Evolutionary conservation across 1,140 invertebrate species (phyloP), one percentile per base, ranked within the genome.

Genomic region (Leucophenga varia): DNA sequence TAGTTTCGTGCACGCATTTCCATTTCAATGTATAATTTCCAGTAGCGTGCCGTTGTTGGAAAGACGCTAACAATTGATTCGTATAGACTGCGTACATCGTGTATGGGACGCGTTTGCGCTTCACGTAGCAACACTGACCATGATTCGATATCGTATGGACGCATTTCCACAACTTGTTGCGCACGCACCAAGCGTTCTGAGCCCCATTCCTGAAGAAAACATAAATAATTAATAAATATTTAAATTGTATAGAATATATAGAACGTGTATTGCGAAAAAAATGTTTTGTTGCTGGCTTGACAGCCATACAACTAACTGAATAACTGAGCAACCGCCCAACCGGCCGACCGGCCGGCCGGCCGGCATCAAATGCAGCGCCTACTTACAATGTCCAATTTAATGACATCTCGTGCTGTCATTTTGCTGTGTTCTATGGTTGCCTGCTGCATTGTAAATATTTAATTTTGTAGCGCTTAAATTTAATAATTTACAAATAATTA

Each of bases 1-100:
- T 91, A 98, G 80, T 94, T 93, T 76, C 93, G 83, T 54, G 87
- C 86, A 76, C 94, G 95, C 86, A 96, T 94, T 89, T 99, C 97
- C 81, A 98, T 95, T 78, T 99, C 97, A 64, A 99, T 98, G 78
- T 97, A 99, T 55, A 97, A 91, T 79, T 97, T 98, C 97, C 97
- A 99, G 77, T 95, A 99, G 49, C 94, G 83, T 1, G 95, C 97
- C 32, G 93, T 91, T 25, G 93, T 97, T 5, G 95, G 94, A 74
- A 98, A 99, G 13, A 94, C 91, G 12, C 80, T 77, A 1, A 99
- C 91, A 2, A 99, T 79, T 61, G 89, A 89, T 78, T 99, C 97
- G 75, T 97, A 99, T 47, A 97, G 84, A 8, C 85, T 81, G 36
- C 96, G 80, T 8, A 95, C 92, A 76, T 97, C 91, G 48, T 91